Percentiles rank a stretch among this genome's conserved stretches.
phyloP scores from a whole-genome alignment of 2,888 invertebrate genomes.

The Catocala sponsa region DNA sequence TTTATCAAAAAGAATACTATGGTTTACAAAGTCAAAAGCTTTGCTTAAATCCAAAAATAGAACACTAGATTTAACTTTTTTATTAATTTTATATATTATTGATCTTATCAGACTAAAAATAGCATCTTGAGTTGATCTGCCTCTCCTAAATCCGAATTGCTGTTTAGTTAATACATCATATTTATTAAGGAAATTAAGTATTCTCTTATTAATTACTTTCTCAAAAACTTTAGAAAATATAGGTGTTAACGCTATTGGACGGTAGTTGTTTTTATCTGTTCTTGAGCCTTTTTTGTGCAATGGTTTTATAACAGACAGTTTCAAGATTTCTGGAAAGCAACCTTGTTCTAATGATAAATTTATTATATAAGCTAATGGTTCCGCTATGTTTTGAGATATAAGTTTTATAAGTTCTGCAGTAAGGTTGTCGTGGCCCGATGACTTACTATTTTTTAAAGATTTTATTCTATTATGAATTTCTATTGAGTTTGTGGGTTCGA shows the following conservation, averaged over 20 bases:
- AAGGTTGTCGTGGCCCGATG: conserved; percentile 12
- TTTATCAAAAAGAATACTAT: background rate
- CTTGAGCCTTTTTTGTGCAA: conserved; percentile 5
- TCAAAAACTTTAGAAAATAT: conserved; percentile 17
- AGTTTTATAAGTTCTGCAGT: background rate
- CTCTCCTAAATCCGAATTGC: conserved; percentile 12
- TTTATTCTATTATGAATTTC: conserved; percentile 6
- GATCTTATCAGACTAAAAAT: conserved; percentile 4
- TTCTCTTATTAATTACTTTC: conserved; percentile 13
- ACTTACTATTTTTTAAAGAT: conserved; percentile 9
- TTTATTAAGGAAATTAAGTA: conserved; percentile 12
- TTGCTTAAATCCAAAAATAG: conserved; percentile 11
- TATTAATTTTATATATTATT: conserved; percentile 5
- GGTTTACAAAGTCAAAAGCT: conserved; percentile 13
- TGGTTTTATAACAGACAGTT: conserved; percentile 8
- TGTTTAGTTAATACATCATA: conserved; percentile 5
- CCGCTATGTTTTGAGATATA: background rate
- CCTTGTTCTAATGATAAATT: conserved; percentile 1
- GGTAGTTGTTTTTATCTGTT: conserved; percentile 10
- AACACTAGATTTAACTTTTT: conserved; percentile 2
- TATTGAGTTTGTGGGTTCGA: background rate
- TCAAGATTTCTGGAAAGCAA: conserved; percentile 7
- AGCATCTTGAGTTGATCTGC: conserved; percentile 10
- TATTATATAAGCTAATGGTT: background rate
- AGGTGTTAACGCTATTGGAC: conserved; percentile 16